Percentiles rank a stretch among this genome's conserved stretches.
phyloP scores from a whole-genome alignment of 2,113 vertebrate genomes.

The Antechinus stuartii region DNA sequence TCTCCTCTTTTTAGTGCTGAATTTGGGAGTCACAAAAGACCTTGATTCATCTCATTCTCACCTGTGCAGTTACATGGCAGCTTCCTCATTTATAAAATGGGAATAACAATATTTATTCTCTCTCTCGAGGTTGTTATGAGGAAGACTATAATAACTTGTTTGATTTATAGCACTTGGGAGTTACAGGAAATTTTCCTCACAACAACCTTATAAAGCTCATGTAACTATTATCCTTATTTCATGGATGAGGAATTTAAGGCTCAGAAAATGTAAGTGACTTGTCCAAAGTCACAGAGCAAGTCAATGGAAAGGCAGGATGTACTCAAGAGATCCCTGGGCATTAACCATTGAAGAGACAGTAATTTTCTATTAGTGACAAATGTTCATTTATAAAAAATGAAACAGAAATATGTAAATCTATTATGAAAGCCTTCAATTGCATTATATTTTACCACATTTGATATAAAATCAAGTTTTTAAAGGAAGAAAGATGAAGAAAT shows the following conservation, averaged over 20 bases:
- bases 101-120: neutral
- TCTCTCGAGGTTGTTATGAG: neutral
- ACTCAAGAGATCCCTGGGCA: neutral
- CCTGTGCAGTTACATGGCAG: neutral
- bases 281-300: neutral
- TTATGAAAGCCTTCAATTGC: neutral
- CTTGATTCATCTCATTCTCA: neutral
- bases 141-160: neutral
- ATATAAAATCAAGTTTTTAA: conserved; percentile 51
- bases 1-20: neutral
- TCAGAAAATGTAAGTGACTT: neutral
- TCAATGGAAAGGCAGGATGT: neutral
- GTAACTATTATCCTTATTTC: neutral
- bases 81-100: neutral
- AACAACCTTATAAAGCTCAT: neutral
- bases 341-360: neutral
- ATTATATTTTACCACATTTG: neutral
- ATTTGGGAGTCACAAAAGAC: neutral
- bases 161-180: neutral
- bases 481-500: conserved; percentile 8
- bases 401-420: neutral
- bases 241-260: neutral
- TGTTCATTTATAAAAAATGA: neutral
- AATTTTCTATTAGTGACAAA: neutral
- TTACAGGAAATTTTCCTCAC: neutral